Evolutionary conservation across 2,113 vertebrate species (phyloP).

Genomic region (Indicator maculatus): DNA sequence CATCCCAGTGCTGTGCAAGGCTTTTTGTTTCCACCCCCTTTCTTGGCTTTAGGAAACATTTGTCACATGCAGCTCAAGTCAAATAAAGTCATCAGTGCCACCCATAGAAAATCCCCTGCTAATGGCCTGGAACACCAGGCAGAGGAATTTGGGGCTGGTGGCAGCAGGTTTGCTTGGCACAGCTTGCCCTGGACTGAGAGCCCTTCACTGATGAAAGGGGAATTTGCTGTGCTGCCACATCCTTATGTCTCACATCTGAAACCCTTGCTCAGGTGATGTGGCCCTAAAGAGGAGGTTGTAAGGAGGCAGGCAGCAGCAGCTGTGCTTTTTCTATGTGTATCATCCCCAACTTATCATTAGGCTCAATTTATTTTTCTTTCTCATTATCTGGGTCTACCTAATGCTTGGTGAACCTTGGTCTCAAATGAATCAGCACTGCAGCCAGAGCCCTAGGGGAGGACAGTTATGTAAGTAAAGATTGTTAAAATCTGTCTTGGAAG

Average conservation of each 20-base stretch:
- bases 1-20: not conserved
- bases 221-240: not conserved
- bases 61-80: not conserved
- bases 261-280: not conserved
- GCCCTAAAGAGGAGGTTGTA: not conserved
- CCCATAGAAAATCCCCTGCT: not conserved
- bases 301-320: not conserved
- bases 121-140: not conserved
- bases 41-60: not conserved
- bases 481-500: not conserved
- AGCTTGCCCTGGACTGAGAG: not conserved
- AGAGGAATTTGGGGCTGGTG: not conserved
- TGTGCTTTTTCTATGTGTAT: not conserved
- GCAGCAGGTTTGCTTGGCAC: not conserved
- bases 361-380: not conserved
- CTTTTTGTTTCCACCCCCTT: not conserved
- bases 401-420: not conserved
- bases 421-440: not conserved
- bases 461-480: not conserved
- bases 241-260: not conserved
- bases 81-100: not conserved
- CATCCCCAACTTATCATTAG: not conserved
- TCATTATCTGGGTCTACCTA: not conserved
- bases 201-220: not conserved
- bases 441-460: not conserved